Percentiles rank a stretch among this genome's conserved stretches.
phyloP scores from a whole-genome alignment of 2,797 vertebrate genomes.

The Centropyge bicolor region DNA sequence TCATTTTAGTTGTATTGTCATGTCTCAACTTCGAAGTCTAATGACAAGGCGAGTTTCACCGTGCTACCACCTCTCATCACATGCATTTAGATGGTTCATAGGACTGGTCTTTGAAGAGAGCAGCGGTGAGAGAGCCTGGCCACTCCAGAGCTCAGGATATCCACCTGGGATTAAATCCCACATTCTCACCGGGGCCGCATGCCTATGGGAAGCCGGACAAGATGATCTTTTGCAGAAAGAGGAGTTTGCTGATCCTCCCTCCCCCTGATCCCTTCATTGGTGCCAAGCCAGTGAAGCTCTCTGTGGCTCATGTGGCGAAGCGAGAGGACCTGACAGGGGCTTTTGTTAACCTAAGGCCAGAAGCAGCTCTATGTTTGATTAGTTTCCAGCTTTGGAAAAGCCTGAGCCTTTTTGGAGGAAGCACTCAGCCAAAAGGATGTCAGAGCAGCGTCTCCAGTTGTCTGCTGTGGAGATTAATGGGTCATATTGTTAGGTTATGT shows the following conservation, averaged over 20 bases:
- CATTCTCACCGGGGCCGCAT: constrained; percentile 73
- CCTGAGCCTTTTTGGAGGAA: constrained; percentile 76
- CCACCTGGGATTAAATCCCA: constrained; percentile 81
- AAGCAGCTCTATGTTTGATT: constrained; percentile 83
- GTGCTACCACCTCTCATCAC: constrained; percentile 65
- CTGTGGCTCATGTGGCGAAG: constrained; percentile 76
- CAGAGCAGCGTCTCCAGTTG: constrained; percentile 82
- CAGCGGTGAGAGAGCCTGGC: constrained; percentile 72
- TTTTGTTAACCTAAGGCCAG: constrained; percentile 84
- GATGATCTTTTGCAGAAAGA: constrained; percentile 85
- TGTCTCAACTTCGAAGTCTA: constrained; percentile 54
- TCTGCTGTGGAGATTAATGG: constrained; percentile 83
- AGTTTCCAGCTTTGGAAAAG: constrained; percentile 82
- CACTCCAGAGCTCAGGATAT: constrained; percentile 70
- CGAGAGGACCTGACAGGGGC: constrained; percentile 81
- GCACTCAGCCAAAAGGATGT: constrained; percentile 80
- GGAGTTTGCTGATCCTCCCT: constrained; percentile 80
- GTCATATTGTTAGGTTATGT: constrained; percentile 74
- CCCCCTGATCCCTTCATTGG: constrained; percentile 68
- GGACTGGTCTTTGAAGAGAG: constrained; percentile 69
- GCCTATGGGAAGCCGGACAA: constrained; percentile 75
- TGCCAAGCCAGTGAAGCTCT: constrained; percentile 78
- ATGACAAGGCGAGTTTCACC: constrained; percentile 52
- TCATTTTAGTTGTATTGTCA: constrained; percentile 68
- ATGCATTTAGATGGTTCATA: constrained; percentile 62